A percentile compares a stretch with the other conserved stretches of the same genome.
phyloP scores from a whole-genome alignment of 2,888 invertebrate genomes.

The Pammene fasciana region DNA sequence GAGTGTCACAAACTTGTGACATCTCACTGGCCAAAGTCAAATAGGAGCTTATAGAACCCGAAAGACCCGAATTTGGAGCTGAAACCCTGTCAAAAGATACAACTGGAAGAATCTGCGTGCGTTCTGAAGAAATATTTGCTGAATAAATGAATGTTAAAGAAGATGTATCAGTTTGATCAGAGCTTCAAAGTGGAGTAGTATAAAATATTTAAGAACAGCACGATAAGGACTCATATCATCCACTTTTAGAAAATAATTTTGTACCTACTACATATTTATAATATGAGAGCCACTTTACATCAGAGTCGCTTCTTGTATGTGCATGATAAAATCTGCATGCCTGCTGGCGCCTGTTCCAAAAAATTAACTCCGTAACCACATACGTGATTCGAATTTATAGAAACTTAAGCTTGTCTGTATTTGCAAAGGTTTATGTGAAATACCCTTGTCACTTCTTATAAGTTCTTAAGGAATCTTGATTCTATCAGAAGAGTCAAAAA shows the following conservation, averaged over 20 bases:
- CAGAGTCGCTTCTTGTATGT: conserved; percentile 1
- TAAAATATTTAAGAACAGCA: neutral
- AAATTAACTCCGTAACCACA: neutral
- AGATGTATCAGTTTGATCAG: conserved; percentile 1
- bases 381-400: too few relatives aligned
- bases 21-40: conserved; percentile 8
- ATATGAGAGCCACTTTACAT: neutral
- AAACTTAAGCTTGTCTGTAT: neutral
- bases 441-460: neutral
- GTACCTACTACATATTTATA: too few relatives aligned
- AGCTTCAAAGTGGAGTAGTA: conserved; percentile 5
- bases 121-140: neutral
- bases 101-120: neutral
- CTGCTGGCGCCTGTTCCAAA: conserved; percentile 4
- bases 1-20: neutral
- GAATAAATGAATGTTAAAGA: neutral
- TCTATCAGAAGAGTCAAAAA: too few relatives aligned
- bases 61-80: conserved; percentile 1
- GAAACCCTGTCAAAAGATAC: conserved; percentile 12
- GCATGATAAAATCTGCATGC: neutral
- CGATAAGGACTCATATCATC: neutral
- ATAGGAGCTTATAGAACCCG: too few relatives aligned
- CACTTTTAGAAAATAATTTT: too few relatives aligned
- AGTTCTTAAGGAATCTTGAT: neutral
- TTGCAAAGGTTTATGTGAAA: neutral